Percentiles rank a stretch among this genome's conserved stretches.
Conservation (phyloP, 2,113 vertebrate species). For the Leucopsar rothschildi region DNA sequence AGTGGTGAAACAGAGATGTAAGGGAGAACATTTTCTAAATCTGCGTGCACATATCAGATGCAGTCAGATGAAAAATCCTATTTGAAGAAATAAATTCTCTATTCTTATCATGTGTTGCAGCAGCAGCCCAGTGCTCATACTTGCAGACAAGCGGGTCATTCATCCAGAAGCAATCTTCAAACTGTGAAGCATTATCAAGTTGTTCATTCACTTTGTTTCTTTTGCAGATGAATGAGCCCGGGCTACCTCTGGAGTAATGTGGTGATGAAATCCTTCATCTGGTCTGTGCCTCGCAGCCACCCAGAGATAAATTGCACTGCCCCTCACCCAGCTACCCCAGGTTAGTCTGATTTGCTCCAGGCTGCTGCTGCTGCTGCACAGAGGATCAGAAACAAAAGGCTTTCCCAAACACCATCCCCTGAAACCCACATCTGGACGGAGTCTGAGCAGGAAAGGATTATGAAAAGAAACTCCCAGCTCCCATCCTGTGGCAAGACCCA, state of each 20-base stretch:
- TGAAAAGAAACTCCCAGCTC: neutral
- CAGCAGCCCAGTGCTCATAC: neutral
- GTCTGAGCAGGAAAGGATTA: neutral
- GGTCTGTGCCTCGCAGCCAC: neutral
- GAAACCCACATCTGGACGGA: neutral
- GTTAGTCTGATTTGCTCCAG: neutral
- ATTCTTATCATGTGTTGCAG: neutral
- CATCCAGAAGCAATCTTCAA: neutral
- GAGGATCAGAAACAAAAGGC: neutral
- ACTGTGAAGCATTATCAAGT: neutral
- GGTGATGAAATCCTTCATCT: neutral
- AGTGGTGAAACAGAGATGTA: neutral
- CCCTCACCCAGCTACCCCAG: neutral
- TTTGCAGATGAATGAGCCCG: conserved; percentile 1
- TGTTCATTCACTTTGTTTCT: neutral
- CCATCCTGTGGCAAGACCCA: neutral
- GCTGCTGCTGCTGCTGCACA: neutral
- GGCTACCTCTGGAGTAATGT: neutral
- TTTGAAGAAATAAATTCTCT: neutral
- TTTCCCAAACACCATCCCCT: neutral
- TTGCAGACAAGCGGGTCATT: neutral
- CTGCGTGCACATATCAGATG: neutral
- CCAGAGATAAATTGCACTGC: neutral
- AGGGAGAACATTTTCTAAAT: neutral
- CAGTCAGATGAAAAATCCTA: neutral